Evolutionary conservation across 2,888 invertebrate genomes (phyloP), one percentile per base, ranked within the genome.

Genomic region (Clostera curtula): DNA sequence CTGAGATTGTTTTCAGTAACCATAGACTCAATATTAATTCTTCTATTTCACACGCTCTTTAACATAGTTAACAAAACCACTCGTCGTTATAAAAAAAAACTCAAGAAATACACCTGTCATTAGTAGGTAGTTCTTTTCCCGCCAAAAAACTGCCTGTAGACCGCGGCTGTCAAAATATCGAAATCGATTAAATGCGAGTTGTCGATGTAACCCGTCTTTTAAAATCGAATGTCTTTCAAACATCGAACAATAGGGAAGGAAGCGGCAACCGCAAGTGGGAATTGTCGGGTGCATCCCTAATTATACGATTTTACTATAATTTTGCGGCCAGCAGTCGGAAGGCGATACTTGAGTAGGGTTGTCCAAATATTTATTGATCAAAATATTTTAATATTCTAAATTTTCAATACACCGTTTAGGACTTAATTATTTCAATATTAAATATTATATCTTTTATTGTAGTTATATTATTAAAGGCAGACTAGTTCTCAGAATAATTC

Each of bases 111-210:
- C 53, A 40, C 16, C 27, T 37, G 29, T 25, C 56, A 60, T 59
- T 43, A 56, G 59, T 50, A 39, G 25, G 22, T 29, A 26, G 1
- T 23, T 43, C 41, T 50, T 53, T 48, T 40, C 31, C 8, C 3
- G 5, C 43, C 39, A 56, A 59, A 66, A 67, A 66, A 62, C 61
- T 56, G 69, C 53, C 46, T 47, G 44, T 50, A 57, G 59, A 80
- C 80, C 80, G 59, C 80, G 80, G 69, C 76, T 76, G 79, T 77
- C 79, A 74, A 73, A 72, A 72, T 59, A 66, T 68, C 45, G 43
- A 69, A 82, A 80, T 82, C 75, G 82, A 82, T 82, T 82, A 70
- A 57, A 66, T 49, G 41, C 52, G 51, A 46, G 51, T 45, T 46
- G 44, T 47, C 46, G 51, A 51, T 40, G 60, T 56, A 62, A 66